Base-by-base conservation (phyloP, 2,888 invertebrate genomes). In the Ichneumoninae sp. region DNA sequence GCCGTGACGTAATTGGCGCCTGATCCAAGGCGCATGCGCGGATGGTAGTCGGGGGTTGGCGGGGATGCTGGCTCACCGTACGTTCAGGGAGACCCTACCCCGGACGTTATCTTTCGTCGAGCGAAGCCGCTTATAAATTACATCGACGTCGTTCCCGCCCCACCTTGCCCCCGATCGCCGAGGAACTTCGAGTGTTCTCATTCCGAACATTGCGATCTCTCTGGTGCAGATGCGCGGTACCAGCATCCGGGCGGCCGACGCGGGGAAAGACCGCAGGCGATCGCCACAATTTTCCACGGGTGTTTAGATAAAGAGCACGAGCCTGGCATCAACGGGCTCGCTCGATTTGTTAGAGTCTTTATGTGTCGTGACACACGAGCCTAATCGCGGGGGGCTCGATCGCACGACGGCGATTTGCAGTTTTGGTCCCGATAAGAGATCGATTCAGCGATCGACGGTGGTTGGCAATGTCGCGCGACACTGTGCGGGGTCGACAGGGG, bases 51-150 rank as follows among this genome's bases (percentile, higher is more conserved):
- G 65, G 68, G 60, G 4, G 60, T 80, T 76, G 26, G 60, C 50
- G 47, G 44, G 71, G 62, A 60, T 68, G 60, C n/a, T 33, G 66
- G 47, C 16, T 40, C 30, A 19, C 30, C 33, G 40, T 57, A n/a
- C 40, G 77, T 54, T 76, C 50, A 75, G 68, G 70, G 75, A 22
- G 76, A 54, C 75, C 19, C 62, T 72, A 26, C 47, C 74, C 78
- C 77, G 76, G 75, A 82, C 85, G 85, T 89, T 90, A 90, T 90
- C 89, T 88, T 82, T 82, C 72, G 83, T 82, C 80, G 80, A 69
- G 83, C 83, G 82, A 82, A 84, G 84, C 83, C 86, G 86, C 76
- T 85, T 85, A 85, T 85, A 85, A 85, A 85, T 85, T 82, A 80
- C 84, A 79, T 76, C 79, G 84, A 71, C 75, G 82, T 76, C 84